Base-by-base conservation (phyloP, 1,140 invertebrate genomes). In the Agrypnia vestita region DNA sequence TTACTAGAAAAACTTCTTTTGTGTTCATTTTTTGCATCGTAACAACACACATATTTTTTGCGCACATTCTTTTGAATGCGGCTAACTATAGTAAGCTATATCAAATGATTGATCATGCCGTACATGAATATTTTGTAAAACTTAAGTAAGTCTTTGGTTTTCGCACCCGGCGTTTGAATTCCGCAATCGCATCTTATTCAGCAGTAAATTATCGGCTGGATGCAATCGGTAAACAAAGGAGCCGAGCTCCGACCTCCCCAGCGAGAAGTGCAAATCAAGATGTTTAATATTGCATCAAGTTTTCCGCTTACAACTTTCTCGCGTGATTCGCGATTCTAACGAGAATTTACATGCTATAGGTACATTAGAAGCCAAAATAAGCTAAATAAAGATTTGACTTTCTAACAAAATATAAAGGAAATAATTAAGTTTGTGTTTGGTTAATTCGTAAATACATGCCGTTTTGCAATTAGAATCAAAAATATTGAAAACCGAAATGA, bases 161-260 rank as follows among this genome's bases (percentile, higher is more conserved):
- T 44, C 9, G 13, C 43, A 7, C 44, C 4, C 15, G 3, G n/a
- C 15, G 9, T 15, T 69, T 69, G 43, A 69, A 61, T 75, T 61
- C 13, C 55, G 53, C 53, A 61, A 75, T 75, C 73, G 25, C 73
- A 55, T 47, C 56, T 61, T 75, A 61, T 75, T 75, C 73, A 61
- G 73, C 17, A 51, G 51, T n/a, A 49, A 35, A 73, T 47, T 55
- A 73, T 71, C 69, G 69, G 19, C 10, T 73, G 69, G 53, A 73
- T 73, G 69, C 69, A 73, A 55, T 73, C 69, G 69, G 69, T 73
- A 73, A 73, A 73, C 69, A 73, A 73, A 55, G 69, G n/a, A 55
- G 9, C 13, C 12, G 51, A 73, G 35, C 51, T 19, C 69, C 51
- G 21, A 71, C 69, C 17, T 25, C 47, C 49, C 69, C 13, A 47